Evolutionary conservation across 1,140 invertebrate species (phyloP), one percentile per base, ranked within the genome.

Genomic region (Leptonema lineaticorne): DNA sequence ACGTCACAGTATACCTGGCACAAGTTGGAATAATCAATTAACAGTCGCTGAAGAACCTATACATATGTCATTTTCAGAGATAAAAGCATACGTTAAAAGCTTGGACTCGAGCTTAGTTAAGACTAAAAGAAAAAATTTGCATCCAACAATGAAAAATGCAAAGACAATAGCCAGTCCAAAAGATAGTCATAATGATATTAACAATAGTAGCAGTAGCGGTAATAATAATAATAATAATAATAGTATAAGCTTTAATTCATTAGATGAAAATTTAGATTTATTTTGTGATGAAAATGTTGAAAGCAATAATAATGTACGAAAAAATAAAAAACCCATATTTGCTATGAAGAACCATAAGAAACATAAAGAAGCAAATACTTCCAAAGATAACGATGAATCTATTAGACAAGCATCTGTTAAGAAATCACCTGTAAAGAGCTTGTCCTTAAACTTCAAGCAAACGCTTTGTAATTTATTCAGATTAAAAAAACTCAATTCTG

Each of bases 11-110:
- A 70, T 83, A 66, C 80, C 80, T 0, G 84, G 85, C 65, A 84
- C 85, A 0, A 85, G 84, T 45, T 83, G 78, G 60, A 86, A 75
- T 58, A 80, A 87, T 53, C 79, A 81, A 71, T 75, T 73, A 65
- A 73, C n/a, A 28, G 28, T 27, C 11, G 22, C 30, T 9, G 80
- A 60, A 33, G 92, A 93, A 74, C 92, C 92, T 0, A 87, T 93
- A 64, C 92, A 94, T 75, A 90, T 94, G 87, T 93, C 92, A 8
- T 78, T 94, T 18, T 89, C 92, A 68, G 92, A 95, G 79, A 92
- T 94, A 69, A 85, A 91, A 69, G 88, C 91, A 74, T 92, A 92
- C 77, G 81, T 92, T 69, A 89, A 92, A 65, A 91, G 89, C 0
- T 78, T 92, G 14, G 92, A 92, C 75, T 90, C 90, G 5, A 90